Conservation (phyloP, 2,888 invertebrate genomes). For the Lochmaea capreae region DNA sequence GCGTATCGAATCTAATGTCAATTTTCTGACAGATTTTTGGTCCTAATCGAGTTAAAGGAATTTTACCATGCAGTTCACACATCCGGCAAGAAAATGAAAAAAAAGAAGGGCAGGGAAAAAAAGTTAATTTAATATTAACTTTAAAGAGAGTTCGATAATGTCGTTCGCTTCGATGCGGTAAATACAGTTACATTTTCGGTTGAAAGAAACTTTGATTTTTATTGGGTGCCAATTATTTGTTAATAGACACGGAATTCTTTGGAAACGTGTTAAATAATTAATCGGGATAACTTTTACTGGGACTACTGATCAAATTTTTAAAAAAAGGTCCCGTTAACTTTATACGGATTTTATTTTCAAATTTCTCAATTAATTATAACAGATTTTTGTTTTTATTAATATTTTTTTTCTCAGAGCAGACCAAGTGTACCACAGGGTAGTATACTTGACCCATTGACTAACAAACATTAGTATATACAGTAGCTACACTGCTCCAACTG, state of each 20-base stretch:
- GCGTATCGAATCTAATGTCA: constrained; percentile 48
- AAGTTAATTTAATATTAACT: constrained; percentile 6
- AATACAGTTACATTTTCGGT: neutral
- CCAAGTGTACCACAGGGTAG: too few species aligned
- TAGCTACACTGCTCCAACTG: too few species aligned
- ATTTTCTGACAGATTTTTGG: constrained; percentile 17
- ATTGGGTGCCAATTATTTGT: neutral
- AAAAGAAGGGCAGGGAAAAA: neutral
- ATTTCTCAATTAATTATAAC: too few species aligned
- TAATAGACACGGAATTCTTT: neutral
- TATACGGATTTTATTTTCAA: too few species aligned
- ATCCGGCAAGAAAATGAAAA: constrained; percentile 34
- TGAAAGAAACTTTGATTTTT: constrained; percentile 2
- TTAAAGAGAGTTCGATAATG: constrained; percentile 2
- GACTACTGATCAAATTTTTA: too few species aligned
- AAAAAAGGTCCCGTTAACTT: too few species aligned
- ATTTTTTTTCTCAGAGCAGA: too few species aligned
- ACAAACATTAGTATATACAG: too few species aligned
- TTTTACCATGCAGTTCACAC: constrained; percentile 28
- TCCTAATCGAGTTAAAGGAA: constrained; percentile 41
- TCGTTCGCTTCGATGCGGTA: neutral
- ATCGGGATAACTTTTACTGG: neutral
- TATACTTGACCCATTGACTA: too few species aligned
- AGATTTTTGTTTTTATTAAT: too few species aligned
- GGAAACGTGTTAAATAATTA: neutral